Base-by-base conservation (phyloP, 1,140 invertebrate species). In the Caerostris darwini region DNA sequence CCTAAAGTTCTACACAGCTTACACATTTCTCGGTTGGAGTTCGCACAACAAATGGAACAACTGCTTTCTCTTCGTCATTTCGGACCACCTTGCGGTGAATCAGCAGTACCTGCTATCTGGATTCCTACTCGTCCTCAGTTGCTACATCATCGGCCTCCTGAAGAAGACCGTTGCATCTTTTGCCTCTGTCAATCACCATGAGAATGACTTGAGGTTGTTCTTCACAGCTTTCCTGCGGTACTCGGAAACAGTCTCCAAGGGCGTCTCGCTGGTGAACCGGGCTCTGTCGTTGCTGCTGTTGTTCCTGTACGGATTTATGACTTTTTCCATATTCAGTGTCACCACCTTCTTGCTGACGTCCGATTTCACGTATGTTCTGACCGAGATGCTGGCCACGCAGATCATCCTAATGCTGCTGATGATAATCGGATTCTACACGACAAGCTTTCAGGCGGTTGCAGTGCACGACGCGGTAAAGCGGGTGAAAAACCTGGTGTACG, bases 1-100 rank as follows among this genome's bases (percentile, higher is more conserved):
- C 12, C 7, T 91, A n/a, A 53, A 59, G 53, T 8, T n/a, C 17
- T 91, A 34, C n/a, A 71, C 57, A 5, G 61, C 8, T 5, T 50
- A 85, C 19, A 67, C 56, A 4, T 92, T 64, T 3, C 56, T 67
- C 7, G 90, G 90, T 34, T 92, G 81, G 90, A 92, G 81, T 12
- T 10, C 82, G 3, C 8, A 85, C 64, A 64, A 67, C 7, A 53
- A 85, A 67, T 67, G 81, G 59, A 12, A 14, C 8, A 67, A 57
- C 8, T 92, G 82, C 7, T 19, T 85, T 8, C 7, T 67, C 10
- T 7, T 85, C n/a, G 14, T 92, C 7, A n/a, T 50, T 14, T 5
- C 54, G 3, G 90, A 92, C 59, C 8, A 12, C 14, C 50, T 83
- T 3, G 3, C 34, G 5, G 54, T 85, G 53, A 85, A n/a, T 34